A percentile compares a stretch with the other conserved stretches of the same genome.
These are phyloP conservation scores for Operophtera brumata DNA, from an alignment of 2,888 invertebrate genomes.

Conservation along the genomic window DNA sequence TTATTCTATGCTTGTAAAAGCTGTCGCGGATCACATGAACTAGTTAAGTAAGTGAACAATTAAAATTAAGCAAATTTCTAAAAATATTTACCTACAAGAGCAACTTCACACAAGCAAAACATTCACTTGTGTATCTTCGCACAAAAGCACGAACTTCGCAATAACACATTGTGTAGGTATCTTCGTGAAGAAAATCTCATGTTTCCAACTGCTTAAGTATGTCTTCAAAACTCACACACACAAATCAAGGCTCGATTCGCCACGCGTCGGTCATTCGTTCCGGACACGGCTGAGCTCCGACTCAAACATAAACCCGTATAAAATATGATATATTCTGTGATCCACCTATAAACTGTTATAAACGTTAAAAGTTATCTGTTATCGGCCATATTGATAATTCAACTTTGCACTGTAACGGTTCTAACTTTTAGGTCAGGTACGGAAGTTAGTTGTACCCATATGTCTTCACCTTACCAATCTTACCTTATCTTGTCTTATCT, in stretches of 20 bases:
- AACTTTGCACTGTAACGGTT: slow-evolving; percentile 17
- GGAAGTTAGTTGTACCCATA: slow-evolving; percentile 17
- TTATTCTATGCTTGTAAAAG: no score
- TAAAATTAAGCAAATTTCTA: background rate
- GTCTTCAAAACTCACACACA: slow-evolving; percentile 6
- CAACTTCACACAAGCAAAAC: background rate
- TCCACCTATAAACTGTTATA: slow-evolving; percentile 1
- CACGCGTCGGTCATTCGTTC: slow-evolving; percentile 57
- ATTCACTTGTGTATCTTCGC: background rate
- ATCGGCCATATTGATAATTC: slow-evolving; percentile 32
- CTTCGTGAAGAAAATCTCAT: slow-evolving; percentile 4
- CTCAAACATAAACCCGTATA: slow-evolving; percentile 38
- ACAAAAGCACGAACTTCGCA: background rate
- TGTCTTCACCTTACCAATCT: no score
- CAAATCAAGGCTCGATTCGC: slow-evolving; percentile 52
- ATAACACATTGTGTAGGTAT: background rate
- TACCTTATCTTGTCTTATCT: no score
- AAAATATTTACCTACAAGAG: background rate
- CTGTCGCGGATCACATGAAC: no score
- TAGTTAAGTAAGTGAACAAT: no score
- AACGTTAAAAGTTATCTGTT: slow-evolving; percentile 42
- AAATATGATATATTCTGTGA: slow-evolving; percentile 1
- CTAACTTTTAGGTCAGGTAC: slow-evolving; percentile 24
- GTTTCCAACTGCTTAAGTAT: slow-evolving; percentile 1
- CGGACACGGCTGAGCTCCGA: slow-evolving; percentile 45